phyloP scores from a whole-genome alignment of 2,113 vertebrate genomes.

The Addax nasomaculatus region DNA sequence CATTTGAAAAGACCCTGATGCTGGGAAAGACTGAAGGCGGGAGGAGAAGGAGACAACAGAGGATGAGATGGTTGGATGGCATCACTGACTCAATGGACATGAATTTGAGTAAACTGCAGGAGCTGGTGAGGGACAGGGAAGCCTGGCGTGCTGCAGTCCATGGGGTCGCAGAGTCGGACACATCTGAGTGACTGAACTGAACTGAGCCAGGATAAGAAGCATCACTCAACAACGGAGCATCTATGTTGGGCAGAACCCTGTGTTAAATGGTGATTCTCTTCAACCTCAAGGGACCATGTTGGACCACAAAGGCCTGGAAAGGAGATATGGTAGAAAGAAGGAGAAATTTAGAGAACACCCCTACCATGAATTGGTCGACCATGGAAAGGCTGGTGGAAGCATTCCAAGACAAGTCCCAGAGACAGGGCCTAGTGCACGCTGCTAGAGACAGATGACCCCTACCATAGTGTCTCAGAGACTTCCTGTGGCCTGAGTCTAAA shows the following conservation, averaged over 20 bases:
- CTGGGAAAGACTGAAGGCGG: not conserved
- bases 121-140: not conserved
- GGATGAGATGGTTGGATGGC: not conserved
- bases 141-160: not conserved
- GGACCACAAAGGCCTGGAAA: not conserved
- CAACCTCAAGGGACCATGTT: not conserved
- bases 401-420: not conserved
- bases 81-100: not conserved
- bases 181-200: fast-evolving
- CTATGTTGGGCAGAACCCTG: not conserved
- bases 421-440: not conserved
- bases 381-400: not conserved
- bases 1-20: not conserved
- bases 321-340: not conserved
- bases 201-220: not conserved
- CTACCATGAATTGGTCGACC: not conserved
- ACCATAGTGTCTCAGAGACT: not conserved
- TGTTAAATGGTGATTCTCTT: not conserved
- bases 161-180: fast-evolving
- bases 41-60: not conserved
- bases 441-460: not conserved
- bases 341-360: not conserved
- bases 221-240: not conserved
- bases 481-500: not conserved
- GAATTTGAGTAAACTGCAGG: not conserved